Evolutionary conservation across 2,797 vertebrate species (phyloP).

Genomic region (Pristis pectinata): DNA sequence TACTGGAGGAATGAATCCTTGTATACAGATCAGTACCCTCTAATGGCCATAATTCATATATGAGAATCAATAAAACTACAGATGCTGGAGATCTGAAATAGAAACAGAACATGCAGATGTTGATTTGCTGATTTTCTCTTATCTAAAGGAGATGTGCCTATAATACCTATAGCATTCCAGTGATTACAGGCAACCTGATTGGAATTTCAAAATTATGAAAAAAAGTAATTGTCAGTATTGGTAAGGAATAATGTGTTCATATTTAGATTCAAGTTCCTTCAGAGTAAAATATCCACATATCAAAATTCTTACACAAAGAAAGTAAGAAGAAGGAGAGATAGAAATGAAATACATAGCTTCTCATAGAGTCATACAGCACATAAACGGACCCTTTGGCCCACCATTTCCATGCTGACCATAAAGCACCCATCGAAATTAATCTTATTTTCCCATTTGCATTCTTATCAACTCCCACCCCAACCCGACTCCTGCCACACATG

Average conservation of each 20-base stretch:
- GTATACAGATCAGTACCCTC: not conserved
- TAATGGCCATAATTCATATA: not conserved
- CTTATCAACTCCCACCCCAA: too few relatives aligned
- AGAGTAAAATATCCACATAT: not conserved
- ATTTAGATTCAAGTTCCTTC: not conserved
- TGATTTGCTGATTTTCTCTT: not conserved
- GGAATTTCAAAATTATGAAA: not conserved
- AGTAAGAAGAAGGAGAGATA: too few relatives aligned
- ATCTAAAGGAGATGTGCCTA: not conserved
- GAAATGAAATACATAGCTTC: too few relatives aligned
- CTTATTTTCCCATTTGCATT: too few relatives aligned
- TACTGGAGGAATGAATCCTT: too few relatives aligned
- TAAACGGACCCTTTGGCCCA: too few relatives aligned
- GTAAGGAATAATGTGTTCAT: not conserved
- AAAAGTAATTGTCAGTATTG: not conserved
- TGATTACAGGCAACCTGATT: not conserved
- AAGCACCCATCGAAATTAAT: too few relatives aligned
- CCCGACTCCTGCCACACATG: too few relatives aligned
- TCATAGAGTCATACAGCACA: too few relatives aligned
- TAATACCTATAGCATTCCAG: not conserved
- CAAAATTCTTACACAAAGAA: too few relatives aligned
- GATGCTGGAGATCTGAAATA: too few relatives aligned
- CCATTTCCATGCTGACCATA: too few relatives aligned
- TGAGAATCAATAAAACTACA: not conserved
- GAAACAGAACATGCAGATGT: not conserved